Conservation (phyloP, 2,797 vertebrate species). For the Peromyscus attwateri region DNA sequence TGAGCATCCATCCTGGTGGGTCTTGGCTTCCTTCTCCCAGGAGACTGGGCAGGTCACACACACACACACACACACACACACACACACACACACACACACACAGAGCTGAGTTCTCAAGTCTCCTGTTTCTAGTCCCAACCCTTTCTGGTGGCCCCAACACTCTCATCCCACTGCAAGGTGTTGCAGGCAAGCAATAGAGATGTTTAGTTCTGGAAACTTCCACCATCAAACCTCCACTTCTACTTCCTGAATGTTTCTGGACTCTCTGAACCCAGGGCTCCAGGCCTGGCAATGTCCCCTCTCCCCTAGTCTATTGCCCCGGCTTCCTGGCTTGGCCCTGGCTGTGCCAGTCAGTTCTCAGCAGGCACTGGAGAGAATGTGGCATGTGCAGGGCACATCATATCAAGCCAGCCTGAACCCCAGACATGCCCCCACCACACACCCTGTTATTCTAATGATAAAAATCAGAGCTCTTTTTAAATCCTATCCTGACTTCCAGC, state of each 20-base stretch:
- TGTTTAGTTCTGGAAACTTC: slow-evolving; percentile 44
- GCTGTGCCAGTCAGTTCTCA: not conserved
- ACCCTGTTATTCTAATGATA: not conserved
- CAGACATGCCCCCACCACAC: not conserved
- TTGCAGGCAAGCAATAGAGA: slow-evolving; percentile 65
- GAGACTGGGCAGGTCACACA: not conserved
- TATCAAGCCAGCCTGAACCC: not conserved
- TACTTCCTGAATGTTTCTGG: slow-evolving; percentile 6
- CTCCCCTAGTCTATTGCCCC: not conserved
- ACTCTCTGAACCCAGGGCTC: not conserved
- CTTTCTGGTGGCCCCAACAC: not conserved
- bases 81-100: not conserved
- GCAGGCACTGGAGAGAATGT: not conserved
- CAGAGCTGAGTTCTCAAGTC: not conserved
- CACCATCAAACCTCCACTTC: not conserved
- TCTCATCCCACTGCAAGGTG: not conserved
- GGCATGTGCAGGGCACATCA: not conserved
- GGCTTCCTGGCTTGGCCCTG: not conserved
- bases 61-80: not conserved
- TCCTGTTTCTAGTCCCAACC: slow-evolving; percentile 44
- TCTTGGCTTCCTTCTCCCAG: not conserved
- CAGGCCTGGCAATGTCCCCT: not conserved
- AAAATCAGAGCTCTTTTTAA: not conserved
- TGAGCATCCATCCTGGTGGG: not conserved
- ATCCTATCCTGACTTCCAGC: not conserved